phyloP scores from a whole-genome alignment of 2,113 vertebrate genomes.

The Chrysemys picta region DNA sequence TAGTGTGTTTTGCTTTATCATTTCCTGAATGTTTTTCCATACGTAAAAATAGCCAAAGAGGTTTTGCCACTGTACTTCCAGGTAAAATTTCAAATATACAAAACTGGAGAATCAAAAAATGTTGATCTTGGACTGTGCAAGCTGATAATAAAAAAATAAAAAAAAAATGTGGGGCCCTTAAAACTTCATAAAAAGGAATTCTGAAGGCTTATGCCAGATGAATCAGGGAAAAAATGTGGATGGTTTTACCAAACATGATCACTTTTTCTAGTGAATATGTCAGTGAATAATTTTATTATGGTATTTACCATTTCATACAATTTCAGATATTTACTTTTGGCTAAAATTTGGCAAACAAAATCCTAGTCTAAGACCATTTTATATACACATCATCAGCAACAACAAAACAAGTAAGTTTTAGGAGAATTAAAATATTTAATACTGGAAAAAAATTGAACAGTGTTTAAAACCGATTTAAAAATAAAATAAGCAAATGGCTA shows the following conservation, averaged over 20 bases:
- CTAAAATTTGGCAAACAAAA: not conserved
- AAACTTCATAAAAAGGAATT: fast-evolving
- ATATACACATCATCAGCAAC: not conserved
- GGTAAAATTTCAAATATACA: not conserved
- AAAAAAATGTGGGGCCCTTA: not conserved
- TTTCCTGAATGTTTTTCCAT: too few relatives aligned
- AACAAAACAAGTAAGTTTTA: not conserved
- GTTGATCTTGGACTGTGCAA: not conserved
- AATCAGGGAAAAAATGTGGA: not conserved
- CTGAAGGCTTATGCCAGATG: not conserved
- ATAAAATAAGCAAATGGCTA: not conserved
- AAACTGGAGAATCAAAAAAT: not conserved
- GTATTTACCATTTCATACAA: not conserved
- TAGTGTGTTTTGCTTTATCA: fast-evolving
- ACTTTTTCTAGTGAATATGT: not conserved
- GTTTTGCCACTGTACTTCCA: fast-evolving
- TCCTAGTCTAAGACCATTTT: not conserved
- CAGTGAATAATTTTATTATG: not conserved
- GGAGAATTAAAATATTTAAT: not conserved
- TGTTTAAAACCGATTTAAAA: not conserved
- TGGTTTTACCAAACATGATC: not conserved
- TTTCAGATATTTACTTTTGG: not conserved
- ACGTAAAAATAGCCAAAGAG: not conserved
- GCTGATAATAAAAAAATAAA: not conserved
- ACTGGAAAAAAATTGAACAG: not conserved